Conservation (phyloP, 2,797 vertebrate genomes). For the Alosa sapidissima region DNA sequence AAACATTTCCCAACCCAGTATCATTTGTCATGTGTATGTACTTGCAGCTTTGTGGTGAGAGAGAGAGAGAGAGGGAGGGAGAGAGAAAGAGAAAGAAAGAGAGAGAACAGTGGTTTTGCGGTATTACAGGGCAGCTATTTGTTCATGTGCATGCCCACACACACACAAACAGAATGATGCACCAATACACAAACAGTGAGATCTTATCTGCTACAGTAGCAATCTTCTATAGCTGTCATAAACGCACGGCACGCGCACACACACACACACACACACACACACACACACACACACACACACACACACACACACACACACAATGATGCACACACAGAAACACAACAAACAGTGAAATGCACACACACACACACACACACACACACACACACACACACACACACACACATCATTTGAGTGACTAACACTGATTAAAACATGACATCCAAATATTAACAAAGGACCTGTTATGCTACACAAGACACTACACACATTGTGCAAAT, state of each 20-base stretch:
- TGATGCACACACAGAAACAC: not conserved
- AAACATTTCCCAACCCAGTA: not conserved
- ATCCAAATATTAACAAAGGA: no score
- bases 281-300: not conserved
- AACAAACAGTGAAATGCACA: not conserved
- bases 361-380: slow-evolving; percentile 5
- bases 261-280: slow-evolving; percentile 33
- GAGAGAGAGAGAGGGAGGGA: not conserved
- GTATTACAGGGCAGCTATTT: not conserved
- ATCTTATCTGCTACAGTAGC: not conserved
- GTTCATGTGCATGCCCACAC: slow-evolving; percentile 7
- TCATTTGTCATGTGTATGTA: not conserved
- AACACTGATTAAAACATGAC: no score
- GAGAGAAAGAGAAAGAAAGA: not conserved
- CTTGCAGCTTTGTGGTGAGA: no score
- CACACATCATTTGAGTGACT: not conserved
- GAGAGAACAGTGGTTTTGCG: not conserved
- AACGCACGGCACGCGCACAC: not conserved
- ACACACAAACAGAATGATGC: slow-evolving; percentile 29
- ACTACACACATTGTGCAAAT: no score
- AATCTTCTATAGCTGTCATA: no score
- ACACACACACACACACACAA: not conserved
- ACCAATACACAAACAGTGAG: not conserved
- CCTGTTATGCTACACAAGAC: no score
- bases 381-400: slow-evolving; percentile 16